Base-by-base conservation (phyloP, 2,797 vertebrate genomes). In the Xerus rutilus region DNA sequence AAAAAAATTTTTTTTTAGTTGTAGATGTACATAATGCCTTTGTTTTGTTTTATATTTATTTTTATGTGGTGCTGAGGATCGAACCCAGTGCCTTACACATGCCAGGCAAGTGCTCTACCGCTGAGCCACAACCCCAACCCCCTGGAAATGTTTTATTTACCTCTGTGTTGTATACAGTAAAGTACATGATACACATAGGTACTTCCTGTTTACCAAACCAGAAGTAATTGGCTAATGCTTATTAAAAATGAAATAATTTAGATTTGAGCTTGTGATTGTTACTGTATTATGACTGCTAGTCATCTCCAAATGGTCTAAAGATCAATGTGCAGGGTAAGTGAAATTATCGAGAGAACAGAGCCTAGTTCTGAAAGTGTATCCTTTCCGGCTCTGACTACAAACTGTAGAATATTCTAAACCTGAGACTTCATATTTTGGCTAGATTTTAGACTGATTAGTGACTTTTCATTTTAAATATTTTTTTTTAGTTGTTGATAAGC, bases 211-310 rank as follows among this genome's bases (percentile, higher is more conserved):
- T 57, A 62, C 54, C 91, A 67, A n/a, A 28, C 70, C 85, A 39
- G 43, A 84, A 52, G 65, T 57, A 88, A 93, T 49, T 39, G 23
- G 57, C 35, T 65, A 32, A 47, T 67, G n/a, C 17, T 94, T 78
- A 67, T 69, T 82, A 84, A 85, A 95, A 81, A 88, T 39, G 14
- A 67, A 90, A 77, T 59, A 28, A 59, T 86, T 89, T 87, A 45
- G 45, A 62, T 92, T 79, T 73, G n/a, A 28, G 28, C 65, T 69
- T 89, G 32, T 74, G 28, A n/a, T 59, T 64, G 15, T 35, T 78
- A 21, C 32, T 59, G 13, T 21, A 35, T 43, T 69, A 12, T 65
- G 78, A 79, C 35, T 52, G 1, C 7, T 73, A 12, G 3, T 95
- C 54, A 54, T 81, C 64, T 88, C 14, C 77, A n/a, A 85, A 35